A percentile compares a stretch with the other conserved stretches of the same genome.
phyloP scores from a whole-genome alignment of 1,140 invertebrate genomes.

The Drosophila bocki region DNA sequence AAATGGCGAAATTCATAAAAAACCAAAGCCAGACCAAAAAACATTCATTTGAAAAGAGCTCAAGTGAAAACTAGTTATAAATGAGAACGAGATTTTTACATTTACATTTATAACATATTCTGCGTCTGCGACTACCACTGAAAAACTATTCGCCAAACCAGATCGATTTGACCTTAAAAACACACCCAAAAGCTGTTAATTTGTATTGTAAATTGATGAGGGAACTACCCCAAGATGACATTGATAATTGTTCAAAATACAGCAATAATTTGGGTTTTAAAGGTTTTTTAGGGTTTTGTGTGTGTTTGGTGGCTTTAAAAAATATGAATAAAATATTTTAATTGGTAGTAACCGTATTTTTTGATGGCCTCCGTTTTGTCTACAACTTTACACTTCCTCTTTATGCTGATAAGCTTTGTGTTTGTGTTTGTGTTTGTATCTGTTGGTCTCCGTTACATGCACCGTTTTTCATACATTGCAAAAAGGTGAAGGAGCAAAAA shows the following conservation, averaged over 20 bases:
- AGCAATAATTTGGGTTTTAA: slow-evolving; percentile 17
- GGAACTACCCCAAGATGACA: slow-evolving; percentile 27
- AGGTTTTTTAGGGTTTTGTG: slow-evolving; percentile 20
- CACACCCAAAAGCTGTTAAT: slow-evolving; percentile 49
- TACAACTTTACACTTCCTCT: slow-evolving; percentile 19
- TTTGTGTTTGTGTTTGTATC: slow-evolving; percentile 3
- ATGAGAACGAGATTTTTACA: slow-evolving; percentile 50
- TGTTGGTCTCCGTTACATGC: slow-evolving; percentile 27
- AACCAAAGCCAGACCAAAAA: background rate
- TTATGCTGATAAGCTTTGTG: background rate
- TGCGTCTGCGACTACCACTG: background rate
- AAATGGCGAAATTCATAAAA: slow-evolving; percentile 29
- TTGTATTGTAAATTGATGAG: slow-evolving; percentile 26
- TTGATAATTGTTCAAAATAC: slow-evolving; percentile 17
- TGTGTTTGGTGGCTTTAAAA: background rate
- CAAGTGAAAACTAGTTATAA: slow-evolving; percentile 47
- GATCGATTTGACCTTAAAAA: slow-evolving; percentile 47
- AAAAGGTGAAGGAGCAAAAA: slow-evolving; percentile 26
- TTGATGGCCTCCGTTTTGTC: slow-evolving; percentile 6
- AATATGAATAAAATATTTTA: slow-evolving; percentile 30
- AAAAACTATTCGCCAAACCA: slow-evolving; percentile 38
- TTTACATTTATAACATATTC: slow-evolving; percentile 47
- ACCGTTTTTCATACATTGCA: slow-evolving; percentile 16
- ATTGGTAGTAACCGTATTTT: slow-evolving; percentile 15
- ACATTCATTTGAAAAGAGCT: slow-evolving; percentile 32